Conservation (phyloP, 2,888 invertebrate genomes). For the Drosophila multiciliata region DNA sequence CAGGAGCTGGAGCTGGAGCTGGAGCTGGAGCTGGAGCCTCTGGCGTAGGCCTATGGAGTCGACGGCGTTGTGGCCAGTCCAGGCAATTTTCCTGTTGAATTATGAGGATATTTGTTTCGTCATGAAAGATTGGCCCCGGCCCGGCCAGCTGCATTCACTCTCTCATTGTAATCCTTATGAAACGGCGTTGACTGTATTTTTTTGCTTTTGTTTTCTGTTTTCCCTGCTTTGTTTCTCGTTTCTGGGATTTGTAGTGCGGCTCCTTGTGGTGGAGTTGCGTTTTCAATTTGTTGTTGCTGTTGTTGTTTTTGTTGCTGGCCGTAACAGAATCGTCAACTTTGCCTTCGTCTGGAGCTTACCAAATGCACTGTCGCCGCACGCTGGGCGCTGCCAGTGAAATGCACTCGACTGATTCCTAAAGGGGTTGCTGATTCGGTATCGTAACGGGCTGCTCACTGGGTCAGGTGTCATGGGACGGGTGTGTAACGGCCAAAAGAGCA, state of each 20-base stretch:
- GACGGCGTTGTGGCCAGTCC: conserved; percentile 25
- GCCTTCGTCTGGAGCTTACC: conserved; percentile 79
- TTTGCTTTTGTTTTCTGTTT: conserved; percentile 15
- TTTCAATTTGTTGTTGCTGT: conserved; percentile 37
- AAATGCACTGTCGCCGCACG: conserved; percentile 64
- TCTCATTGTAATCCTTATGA: conserved; percentile 61
- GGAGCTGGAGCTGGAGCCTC: neutral
- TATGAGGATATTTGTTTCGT: conserved; percentile 82
- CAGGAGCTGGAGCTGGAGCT: no score
- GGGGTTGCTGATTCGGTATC: conserved; percentile 40
- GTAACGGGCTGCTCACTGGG: conserved; percentile 14
- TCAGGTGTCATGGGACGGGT: conserved; percentile 24
- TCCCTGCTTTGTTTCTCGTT: conserved; percentile 19
- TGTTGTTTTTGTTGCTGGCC: conserved; percentile 48
- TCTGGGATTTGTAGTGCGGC: conserved; percentile 39
- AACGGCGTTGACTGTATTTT: conserved; percentile 58
- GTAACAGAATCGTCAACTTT: conserved; percentile 75
- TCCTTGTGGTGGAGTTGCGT: conserved; percentile 36
- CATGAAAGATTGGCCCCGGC: conserved; percentile 82
- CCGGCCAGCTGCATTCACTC: conserved; percentile 48
- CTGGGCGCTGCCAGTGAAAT: conserved; percentile 70
- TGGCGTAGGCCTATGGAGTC: conserved; percentile 21
- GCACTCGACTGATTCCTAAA: conserved; percentile 65
- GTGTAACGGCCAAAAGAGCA: conserved; percentile 14
- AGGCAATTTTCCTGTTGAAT: conserved; percentile 82